Evolutionary conservation across 2,797 vertebrate genomes (phyloP).

Genomic region (Pseudochirops cupreus): DNA sequence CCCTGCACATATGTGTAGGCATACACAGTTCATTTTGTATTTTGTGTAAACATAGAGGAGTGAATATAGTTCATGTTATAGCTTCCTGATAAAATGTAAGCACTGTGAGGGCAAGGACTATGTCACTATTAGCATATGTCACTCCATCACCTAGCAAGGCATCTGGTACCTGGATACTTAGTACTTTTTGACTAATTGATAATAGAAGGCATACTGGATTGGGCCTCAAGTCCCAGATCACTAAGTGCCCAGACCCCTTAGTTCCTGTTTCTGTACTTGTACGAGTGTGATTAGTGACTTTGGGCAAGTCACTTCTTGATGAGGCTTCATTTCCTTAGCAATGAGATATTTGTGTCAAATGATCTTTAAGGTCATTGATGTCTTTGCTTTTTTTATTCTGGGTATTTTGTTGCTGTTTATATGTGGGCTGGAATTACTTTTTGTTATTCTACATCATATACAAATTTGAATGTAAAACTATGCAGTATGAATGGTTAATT

Average conservation of each 20-base stretch:
- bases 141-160: too few relatives aligned
- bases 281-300: not conserved
- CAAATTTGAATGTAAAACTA: not conserved
- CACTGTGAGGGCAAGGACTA: not conserved
- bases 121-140: not conserved
- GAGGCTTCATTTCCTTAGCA: not conserved
- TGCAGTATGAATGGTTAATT: not conserved
- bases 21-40: not conserved
- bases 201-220: too few relatives aligned
- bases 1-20: not conserved
- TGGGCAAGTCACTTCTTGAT: not conserved
- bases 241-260: not conserved
- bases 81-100: not conserved
- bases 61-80: not conserved
- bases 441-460: not conserved
- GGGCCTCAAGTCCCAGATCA: too few relatives aligned
- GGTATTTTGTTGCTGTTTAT: not conserved
- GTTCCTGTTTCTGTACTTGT: not conserved
- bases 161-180: not conserved
- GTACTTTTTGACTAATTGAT: not conserved
- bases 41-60: not conserved
- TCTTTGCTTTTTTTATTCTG: not conserved
- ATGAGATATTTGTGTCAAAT: not conserved
- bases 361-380: not conserved
- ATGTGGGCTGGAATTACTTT: not conserved